Conservation (phyloP, 2,797 vertebrate genomes). For the Gymnothorax javanicus region DNA sequence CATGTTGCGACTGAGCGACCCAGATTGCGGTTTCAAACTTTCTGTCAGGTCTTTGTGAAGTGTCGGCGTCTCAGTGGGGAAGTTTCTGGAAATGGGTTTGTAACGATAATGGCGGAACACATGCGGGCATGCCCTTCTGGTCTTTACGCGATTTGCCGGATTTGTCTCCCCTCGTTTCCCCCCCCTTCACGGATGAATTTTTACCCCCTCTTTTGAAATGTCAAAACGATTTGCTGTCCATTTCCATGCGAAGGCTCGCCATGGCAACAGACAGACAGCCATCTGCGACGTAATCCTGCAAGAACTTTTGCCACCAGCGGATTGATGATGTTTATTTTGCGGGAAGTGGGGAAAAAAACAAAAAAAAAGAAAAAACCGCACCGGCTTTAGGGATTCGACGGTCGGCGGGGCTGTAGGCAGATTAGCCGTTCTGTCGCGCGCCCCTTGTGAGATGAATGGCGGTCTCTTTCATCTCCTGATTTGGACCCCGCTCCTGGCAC, state of each 20-base stretch:
- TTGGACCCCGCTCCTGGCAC: conserved; percentile 73
- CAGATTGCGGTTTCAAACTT: background rate
- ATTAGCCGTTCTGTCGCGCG: conserved; percentile 70
- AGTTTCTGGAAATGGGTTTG: background rate
- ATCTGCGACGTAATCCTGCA: conserved; percentile 74
- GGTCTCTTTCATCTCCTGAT: conserved; percentile 74
- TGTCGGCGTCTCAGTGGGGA: background rate
- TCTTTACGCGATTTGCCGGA: background rate
- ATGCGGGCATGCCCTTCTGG: background rate
- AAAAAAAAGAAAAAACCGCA: conserved; percentile 56
- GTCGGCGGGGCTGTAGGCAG: conserved; percentile 67
- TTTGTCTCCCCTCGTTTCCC: background rate
- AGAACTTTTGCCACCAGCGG: conserved; percentile 58
- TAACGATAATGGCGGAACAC: conserved; percentile 8
- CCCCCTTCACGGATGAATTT: background rate
- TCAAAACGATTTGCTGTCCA: background rate
- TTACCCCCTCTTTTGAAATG: background rate
- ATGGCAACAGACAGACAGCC: background rate
- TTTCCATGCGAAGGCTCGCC: background rate
- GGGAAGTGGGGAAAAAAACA: conserved; percentile 47
- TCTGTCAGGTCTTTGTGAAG: background rate
- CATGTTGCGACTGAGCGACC: background rate
- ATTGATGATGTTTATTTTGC: conserved; percentile 72
- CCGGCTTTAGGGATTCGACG: conserved; percentile 71
- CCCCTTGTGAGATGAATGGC: conserved; percentile 67